A percentile compares a stretch with the other conserved stretches of the same genome.
These are phyloP conservation scores for Burhinus bistriatus DNA, from an alignment of 2,113 vertebrate genomes.

Conservation along the genomic window DNA sequence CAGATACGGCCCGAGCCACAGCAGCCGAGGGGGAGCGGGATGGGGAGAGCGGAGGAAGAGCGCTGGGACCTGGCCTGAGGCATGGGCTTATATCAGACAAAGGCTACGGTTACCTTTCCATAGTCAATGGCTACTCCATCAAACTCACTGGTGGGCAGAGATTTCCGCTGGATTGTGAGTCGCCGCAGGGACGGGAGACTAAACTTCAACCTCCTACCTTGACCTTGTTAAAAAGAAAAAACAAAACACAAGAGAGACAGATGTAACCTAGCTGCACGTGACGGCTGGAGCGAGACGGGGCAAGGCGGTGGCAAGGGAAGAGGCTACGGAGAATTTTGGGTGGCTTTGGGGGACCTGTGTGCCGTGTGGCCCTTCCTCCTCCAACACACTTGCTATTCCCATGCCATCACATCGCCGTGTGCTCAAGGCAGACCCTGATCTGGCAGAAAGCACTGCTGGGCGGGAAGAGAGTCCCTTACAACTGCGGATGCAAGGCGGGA, in stretches of 20 bases:
- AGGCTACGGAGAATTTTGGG: neutral
- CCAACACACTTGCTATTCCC: neutral
- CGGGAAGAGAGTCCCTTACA: neutral
- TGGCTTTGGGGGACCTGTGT: neutral
- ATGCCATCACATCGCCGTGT: fast-evolving
- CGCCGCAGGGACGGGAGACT: constrained; percentile 83
- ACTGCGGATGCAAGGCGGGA: fast-evolving
- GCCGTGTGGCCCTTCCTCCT: neutral
- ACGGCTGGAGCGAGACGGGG: neutral
- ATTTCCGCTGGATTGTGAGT: constrained; percentile 70
- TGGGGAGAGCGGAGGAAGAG: constrained; percentile 51
- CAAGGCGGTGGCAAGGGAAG: neutral
- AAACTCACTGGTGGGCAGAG: constrained; percentile 85
- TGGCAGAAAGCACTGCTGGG: neutral
- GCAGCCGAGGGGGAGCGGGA: constrained; percentile 21
- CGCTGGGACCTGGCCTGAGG: constrained; percentile 41
- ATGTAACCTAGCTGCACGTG: constrained; percentile 55
- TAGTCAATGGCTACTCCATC: constrained; percentile 89
- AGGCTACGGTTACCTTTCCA: constrained; percentile 80
- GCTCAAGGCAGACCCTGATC: neutral
- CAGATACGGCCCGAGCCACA: neutral
- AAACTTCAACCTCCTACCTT: constrained; percentile 82
- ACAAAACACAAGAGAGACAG: constrained; percentile 70
- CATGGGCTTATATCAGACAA: constrained; percentile 46
- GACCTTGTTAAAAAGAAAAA: constrained; percentile 75